Percentiles rank a stretch among this genome's conserved stretches.
Evolutionary conservation across 2,113 vertebrate species (phyloP).

Genomic region (Pelodiscus sinensis): DNA sequence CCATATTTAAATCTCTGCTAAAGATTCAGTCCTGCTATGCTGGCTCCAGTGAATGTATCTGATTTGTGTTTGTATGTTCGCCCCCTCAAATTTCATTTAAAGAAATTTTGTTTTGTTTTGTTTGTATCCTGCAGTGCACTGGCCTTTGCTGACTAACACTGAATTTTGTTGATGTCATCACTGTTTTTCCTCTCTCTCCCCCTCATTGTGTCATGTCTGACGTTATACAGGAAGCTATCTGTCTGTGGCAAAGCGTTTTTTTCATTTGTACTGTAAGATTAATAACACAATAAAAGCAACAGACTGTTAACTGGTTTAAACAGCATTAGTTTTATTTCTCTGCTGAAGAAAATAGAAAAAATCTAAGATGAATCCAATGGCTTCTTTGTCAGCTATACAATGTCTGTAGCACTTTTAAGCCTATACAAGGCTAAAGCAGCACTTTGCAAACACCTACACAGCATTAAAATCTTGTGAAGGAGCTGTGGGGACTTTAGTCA

Average conservation of each 20-base stretch:
- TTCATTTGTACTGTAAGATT: accelerated
- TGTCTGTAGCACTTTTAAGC: neutral
- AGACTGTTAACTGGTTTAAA: neutral
- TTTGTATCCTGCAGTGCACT: neutral
- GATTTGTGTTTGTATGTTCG: no score
- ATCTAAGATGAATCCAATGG: neutral
- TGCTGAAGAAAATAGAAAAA: neutral
- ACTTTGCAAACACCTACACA: neutral
- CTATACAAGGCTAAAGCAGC: neutral
- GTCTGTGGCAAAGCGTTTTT: neutral
- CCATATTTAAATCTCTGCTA: neutral
- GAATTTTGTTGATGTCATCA: neutral
- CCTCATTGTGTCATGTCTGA: neutral
- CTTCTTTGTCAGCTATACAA: neutral
- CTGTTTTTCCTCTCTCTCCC: neutral
- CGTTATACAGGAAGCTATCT: neutral
- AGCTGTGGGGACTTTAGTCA: neutral
- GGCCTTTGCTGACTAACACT: neutral
- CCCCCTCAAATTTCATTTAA: no score
- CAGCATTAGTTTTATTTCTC: neutral
- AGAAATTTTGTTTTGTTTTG: neutral
- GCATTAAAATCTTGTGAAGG: neutral
- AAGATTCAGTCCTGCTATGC: neutral
- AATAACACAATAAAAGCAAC: neutral
- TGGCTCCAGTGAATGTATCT: neutral